A percentile compares a stretch with the other conserved stretches of the same genome.
Conservation (phyloP, 2,888 invertebrate genomes). For the Tipula helvola region DNA sequence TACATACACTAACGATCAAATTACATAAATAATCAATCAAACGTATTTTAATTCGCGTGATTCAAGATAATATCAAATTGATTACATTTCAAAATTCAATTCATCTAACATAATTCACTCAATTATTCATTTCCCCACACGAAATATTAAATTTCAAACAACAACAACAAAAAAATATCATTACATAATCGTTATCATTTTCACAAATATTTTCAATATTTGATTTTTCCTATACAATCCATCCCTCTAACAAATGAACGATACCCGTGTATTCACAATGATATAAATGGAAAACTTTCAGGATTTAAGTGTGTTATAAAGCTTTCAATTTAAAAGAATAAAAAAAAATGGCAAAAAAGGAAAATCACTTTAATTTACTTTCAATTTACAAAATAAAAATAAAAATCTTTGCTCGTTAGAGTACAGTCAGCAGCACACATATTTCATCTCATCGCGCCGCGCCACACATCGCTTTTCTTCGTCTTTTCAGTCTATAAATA, state of each 20-base stretch:
- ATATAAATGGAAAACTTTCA: not conserved
- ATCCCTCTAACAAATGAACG: not conserved
- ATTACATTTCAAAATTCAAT: not conserved
- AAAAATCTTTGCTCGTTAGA: not conserved
- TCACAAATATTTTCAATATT: not conserved
- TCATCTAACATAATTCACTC: not conserved
- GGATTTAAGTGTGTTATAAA: not conserved
- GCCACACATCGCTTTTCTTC: not conserved
- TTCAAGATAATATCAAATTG: not conserved
- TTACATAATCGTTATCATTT: not conserved
- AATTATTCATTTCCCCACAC: not conserved
- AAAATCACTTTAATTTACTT: not conserved
- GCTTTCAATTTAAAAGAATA: not conserved
- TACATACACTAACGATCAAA: no score
- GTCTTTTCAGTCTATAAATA: not conserved
- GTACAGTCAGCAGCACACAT: not conserved
- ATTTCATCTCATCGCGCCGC: not conserved
- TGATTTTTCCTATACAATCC: not conserved
- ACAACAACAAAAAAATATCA: not conserved
- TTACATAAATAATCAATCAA: not conserved
- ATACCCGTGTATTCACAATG: not conserved
- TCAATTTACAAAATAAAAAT: not conserved
- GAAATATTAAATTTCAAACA: not conserved
- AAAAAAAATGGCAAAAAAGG: not conserved
- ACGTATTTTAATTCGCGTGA: not conserved